Conservation (phyloP, 1,140 invertebrate species). For the Trichoplusia ni region DNA sequence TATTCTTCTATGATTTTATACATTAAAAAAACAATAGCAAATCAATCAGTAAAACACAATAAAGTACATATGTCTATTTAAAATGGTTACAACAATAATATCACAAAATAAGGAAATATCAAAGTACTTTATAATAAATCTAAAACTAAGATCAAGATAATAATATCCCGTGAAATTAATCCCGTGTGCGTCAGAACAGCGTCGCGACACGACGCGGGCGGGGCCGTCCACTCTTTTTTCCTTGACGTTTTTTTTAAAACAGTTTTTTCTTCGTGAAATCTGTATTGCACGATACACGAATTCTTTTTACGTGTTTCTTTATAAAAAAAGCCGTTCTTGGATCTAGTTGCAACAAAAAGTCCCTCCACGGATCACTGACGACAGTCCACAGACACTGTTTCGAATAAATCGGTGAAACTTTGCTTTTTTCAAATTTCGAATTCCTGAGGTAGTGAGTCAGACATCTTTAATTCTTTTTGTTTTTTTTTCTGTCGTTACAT, state of each 20-base stretch:
- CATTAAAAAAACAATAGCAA: too few relatives aligned
- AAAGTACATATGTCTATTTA: too few relatives aligned
- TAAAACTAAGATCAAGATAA: too few relatives aligned
- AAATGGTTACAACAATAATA: too few relatives aligned
- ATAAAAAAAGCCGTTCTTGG: constrained; percentile 35
- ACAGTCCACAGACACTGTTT: too few relatives aligned
- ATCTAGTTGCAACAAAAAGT: constrained; percentile 30
- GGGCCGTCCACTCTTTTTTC: constrained; percentile 40
- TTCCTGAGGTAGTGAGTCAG: not conserved
- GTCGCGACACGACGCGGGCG: constrained; percentile 50
- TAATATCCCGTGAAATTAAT: constrained; percentile 36
- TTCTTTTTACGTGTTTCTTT: constrained; percentile 44
- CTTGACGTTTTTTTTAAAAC: constrained; percentile 43
- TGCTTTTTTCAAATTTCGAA: not conserved
- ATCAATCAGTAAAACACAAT: too few relatives aligned
- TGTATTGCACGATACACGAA: constrained; percentile 64
- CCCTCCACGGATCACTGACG: not conserved
- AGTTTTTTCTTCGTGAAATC: constrained; percentile 57
- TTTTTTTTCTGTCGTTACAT: not conserved
- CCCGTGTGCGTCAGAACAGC: constrained; percentile 11
- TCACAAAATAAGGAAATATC: too few relatives aligned
- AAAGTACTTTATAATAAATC: too few relatives aligned
- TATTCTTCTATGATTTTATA: too few relatives aligned
- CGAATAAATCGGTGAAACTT: constrained; percentile 9
- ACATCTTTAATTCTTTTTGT: not conserved